phyloP scores from a whole-genome alignment of 1,140 invertebrate species.

The Drosophila pseudoobscura region DNA sequence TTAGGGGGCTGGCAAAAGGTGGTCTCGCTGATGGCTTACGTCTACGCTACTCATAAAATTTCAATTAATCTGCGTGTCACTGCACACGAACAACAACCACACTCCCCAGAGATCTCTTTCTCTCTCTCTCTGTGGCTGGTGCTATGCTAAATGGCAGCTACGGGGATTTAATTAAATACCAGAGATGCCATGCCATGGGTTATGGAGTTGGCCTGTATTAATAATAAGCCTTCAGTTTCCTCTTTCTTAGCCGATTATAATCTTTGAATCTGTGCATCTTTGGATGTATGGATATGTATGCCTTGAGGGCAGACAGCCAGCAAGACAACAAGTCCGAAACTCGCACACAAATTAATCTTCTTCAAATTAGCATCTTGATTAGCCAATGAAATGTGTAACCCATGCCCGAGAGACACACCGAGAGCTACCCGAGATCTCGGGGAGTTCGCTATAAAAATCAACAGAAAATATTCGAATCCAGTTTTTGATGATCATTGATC shows the following conservation, averaged over 20 bases:
- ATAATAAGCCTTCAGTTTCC: slow-evolving; percentile 66
- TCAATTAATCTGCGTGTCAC: slow-evolving; percentile 81
- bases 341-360: slow-evolving; percentile 80
- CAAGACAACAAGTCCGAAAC: slow-evolving; percentile 30
- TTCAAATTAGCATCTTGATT: slow-evolving; percentile 83
- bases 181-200: slow-evolving; percentile 37
- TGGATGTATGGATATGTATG: slow-evolving; percentile 44
- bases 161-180: slow-evolving; percentile 69
- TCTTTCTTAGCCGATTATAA: slow-evolving; percentile 61
- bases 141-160: slow-evolving; percentile 41
- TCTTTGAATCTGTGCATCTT: slow-evolving; percentile 29
- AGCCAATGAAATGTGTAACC: slow-evolving; percentile 81
- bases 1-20: slow-evolving; percentile 79
- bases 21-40: slow-evolving; percentile 79
- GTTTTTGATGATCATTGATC: slow-evolving; percentile 73
- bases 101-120: neutral
- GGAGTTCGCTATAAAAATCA: slow-evolving; percentile 72
- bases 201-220: slow-evolving; percentile 47
- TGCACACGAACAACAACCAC: slow-evolving; percentile 22
- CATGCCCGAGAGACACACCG: slow-evolving; percentile 39
- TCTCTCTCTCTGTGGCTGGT: neutral
- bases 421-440: neutral
- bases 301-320: slow-evolving; percentile 38
- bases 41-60: slow-evolving; percentile 82
- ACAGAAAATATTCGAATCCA: slow-evolving; percentile 47